Conservation (phyloP, 1,140 invertebrate genomes). For the Aphelinus atriplicis region DNA sequence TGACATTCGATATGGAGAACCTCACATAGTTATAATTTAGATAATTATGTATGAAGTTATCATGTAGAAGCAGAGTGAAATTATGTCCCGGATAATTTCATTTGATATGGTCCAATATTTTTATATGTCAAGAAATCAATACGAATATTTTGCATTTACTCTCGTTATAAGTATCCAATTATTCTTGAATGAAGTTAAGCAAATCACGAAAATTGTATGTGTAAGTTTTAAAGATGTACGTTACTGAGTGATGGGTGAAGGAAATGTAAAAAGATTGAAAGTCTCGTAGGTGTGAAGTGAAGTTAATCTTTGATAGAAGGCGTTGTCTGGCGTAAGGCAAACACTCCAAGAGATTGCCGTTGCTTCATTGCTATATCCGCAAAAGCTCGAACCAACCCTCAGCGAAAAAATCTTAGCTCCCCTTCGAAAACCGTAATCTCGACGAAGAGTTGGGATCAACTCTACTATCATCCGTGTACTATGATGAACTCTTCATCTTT, state of each 20-base stretch:
- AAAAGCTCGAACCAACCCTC: background rate
- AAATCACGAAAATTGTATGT: too few species aligned
- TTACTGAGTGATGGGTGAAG: conserved; percentile 5
- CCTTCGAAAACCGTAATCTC: conserved; percentile 18
- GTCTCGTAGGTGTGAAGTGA: background rate
- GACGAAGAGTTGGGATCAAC: conserved; percentile 27
- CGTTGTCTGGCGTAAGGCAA: conserved; percentile 32
- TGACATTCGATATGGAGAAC: too few species aligned
- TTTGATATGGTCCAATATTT: too few species aligned
- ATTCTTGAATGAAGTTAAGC: too few species aligned
- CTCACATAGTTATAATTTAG: too few species aligned
- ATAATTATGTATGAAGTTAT: too few species aligned
- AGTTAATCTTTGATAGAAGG: conserved; percentile 33
- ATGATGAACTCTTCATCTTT: background rate
- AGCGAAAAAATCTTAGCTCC: conserved; percentile 18
- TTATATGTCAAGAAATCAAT: too few species aligned
- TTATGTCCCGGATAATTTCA: too few species aligned
- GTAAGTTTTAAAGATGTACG: too few species aligned
- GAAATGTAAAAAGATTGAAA: conserved; percentile 1
- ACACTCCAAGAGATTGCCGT: conserved; percentile 36
- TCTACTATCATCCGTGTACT: conserved; percentile 11
- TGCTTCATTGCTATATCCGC: conserved; percentile 25
- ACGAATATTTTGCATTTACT: too few species aligned
- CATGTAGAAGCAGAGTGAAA: too few species aligned
- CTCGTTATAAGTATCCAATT: too few species aligned